phyloP scores from a whole-genome alignment of 2,888 invertebrate genomes.

The Leptopilina drosophilae region DNA sequence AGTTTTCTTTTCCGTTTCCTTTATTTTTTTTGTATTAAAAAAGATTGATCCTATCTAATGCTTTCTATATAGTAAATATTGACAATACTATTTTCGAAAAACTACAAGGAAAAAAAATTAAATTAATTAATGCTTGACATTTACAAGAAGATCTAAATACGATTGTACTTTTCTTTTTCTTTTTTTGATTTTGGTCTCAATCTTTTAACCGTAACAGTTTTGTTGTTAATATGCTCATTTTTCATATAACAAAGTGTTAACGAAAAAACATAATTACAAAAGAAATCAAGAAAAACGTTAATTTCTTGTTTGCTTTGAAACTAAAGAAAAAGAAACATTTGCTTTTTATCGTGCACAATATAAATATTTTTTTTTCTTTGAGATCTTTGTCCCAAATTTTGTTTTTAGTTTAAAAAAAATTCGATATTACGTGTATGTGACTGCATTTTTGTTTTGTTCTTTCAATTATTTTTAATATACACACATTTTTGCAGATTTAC shows the following conservation, averaged over 20 bases:
- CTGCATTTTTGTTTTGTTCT: not conserved
- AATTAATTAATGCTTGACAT: not conserved
- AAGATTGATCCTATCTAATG: slow-evolving; percentile 23
- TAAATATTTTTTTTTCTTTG: slow-evolving; percentile 16
- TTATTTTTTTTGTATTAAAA: slow-evolving; percentile 9
- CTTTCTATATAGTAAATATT: not conserved
- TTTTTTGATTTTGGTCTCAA: slow-evolving; percentile 29
- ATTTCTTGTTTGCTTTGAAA: slow-evolving; percentile 5
- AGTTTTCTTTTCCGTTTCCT: too few relatives aligned
- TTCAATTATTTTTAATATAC: not conserved
- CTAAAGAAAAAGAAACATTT: not conserved
- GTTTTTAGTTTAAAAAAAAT: not conserved
- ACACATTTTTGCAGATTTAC: slow-evolving; percentile 19
- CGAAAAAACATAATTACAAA: slow-evolving; percentile 8
- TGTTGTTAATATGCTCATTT: slow-evolving; percentile 20
- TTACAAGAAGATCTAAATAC: slow-evolving; percentile 28
- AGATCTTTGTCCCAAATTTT: slow-evolving; percentile 16
- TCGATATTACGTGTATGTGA: slow-evolving; percentile 1
- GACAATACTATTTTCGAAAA: not conserved
- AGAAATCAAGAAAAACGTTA: not conserved
- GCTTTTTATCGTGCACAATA: slow-evolving; percentile 4
- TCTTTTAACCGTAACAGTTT: slow-evolving; percentile 24
- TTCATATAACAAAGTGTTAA: slow-evolving; percentile 26
- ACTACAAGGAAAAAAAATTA: not conserved
- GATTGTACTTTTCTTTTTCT: slow-evolving; percentile 17